Evolutionary conservation across 1,140 invertebrate genomes (phyloP), one percentile per base, ranked within the genome.

Genomic region (Drosophila paulistorum): DNA sequence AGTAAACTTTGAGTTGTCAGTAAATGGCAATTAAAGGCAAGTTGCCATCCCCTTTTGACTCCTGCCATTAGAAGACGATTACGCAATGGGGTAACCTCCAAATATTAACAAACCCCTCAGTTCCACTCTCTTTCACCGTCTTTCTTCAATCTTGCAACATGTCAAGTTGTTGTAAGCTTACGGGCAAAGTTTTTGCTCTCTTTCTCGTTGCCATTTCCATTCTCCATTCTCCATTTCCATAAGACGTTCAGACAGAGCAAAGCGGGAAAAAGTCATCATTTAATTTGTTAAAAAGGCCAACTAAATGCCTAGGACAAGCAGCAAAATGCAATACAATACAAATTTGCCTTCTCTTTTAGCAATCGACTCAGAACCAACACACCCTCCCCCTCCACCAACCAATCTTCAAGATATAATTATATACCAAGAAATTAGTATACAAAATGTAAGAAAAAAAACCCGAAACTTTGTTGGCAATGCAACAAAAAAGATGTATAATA

Each of bases 221-320:
- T n/a, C n/a, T 20, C 7, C n/a, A 33, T 30, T 17, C 23, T 7
- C 17, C 4, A 26, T 45, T 17, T 35, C 41, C 5, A 23, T 30
- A 20, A 48, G n/a, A 9, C 35, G 20, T 3, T 0, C 62, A 61
- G 65, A 74, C 71, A 80, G 11, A 11, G 11, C 35, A 74, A 70
- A 69, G 37, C 61, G 42, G 62, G 20, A 51, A 73, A 78, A 86
- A 79, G 76, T 86, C 79, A 77, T 59, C 84, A 89, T 87, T 87
- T 87, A 87, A 87, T 87, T 87, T 87, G 84, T 84, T 87, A 84
- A 87, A 86, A 87, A 84, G 80, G 79, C 80, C 76, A 83, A 86
- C 79, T 76, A 75, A 86, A 81, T 83, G 80, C 65, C 68, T 41
- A 68, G 65, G 42, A 64, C 17, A 64, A 70, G 54, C 42, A 60